Base-by-base conservation (phyloP, 2,113 vertebrate species). In the Pipra filicauda region DNA sequence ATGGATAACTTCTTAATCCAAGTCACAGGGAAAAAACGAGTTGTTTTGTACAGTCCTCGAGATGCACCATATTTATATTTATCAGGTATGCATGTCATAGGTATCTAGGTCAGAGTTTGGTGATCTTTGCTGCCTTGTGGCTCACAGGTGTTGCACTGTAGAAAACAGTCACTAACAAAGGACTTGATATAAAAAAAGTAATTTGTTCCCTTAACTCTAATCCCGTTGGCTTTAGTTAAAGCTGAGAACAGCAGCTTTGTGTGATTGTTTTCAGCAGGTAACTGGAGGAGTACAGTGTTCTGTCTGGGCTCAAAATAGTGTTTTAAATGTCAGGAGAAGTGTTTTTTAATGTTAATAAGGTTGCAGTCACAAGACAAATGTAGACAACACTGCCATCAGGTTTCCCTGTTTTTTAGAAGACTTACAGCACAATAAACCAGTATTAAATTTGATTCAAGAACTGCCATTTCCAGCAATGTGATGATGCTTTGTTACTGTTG, bases 1-100 rank as follows among this genome's bases (percentile, higher is more conserved):
- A 99, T 99, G 99, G 99, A 99, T 97, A 99, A 99, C 95, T 97
- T 99, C 94, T 97, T 99, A 97, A 99, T 99, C 96, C 99, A 99
- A 98, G 98, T 99, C 94, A 99, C 97, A 1, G 99, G 99, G 43
- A 99, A 59, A 94, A 99, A 99, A 95, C 96, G 98, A 88, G 98
- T 99, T 78, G 96, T 98, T 66, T 94, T 99, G 8, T 99, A 98
- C 93, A 99, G 98, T 96, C 99, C 99, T 88, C 98, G 91, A 95
- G 99, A 99, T 97, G 98, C 99, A 51, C 96, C 98, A 4, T 98
- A 99, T 97, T 98, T 99, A 14, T 99, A 99, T 97, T 97, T 99
- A 93, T 98, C 98, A 98, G 99, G 99, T 98, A 94, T n/a, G 94
- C n/a, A 41, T 16, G 30, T 59, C 58, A 67, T 21, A 30, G 39